A percentile compares a stretch with the other conserved stretches of the same genome.
Conservation (phyloP, 2,113 vertebrate species). For the Phylloscopus trochiloides region DNA sequence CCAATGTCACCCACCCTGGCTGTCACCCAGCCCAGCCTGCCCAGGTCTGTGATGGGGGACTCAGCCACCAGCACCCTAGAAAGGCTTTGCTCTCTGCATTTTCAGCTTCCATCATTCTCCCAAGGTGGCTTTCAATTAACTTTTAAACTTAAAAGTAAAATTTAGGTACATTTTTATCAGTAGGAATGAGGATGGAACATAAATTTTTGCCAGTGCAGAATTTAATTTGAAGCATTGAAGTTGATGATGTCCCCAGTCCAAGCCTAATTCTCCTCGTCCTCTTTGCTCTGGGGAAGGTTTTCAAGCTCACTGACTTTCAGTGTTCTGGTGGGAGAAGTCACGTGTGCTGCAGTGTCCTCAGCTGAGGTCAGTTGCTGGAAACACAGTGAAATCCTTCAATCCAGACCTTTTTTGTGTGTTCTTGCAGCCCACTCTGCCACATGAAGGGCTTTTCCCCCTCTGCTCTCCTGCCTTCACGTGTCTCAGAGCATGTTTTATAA, state of each 20-base stretch:
- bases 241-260: not conserved
- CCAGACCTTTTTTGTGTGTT: not conserved
- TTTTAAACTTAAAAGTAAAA: not conserved
- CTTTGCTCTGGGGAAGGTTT: not conserved
- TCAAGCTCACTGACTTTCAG: not conserved
- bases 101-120: not conserved
- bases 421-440: not conserved
- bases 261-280: not conserved
- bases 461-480: not conserved
- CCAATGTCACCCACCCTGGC: rapidly evolving
- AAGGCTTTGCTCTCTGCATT: not conserved
- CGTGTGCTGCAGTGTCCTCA: not conserved
- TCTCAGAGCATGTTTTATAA: not conserved
- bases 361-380: not conserved
- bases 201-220: not conserved
- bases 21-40: not conserved
- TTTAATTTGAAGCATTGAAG: not conserved
- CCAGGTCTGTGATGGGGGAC: not conserved
- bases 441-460: not conserved
- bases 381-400: not conserved
- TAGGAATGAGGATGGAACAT: not conserved
- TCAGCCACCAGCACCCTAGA: not conserved
- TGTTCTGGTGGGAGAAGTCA: not conserved
- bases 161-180: not conserved
- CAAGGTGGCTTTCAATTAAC: not conserved